These are phyloP conservation scores for Oegoconia quadripuncta DNA, from an alignment of 2,888 invertebrate species.

Conservation along the genomic window DNA sequence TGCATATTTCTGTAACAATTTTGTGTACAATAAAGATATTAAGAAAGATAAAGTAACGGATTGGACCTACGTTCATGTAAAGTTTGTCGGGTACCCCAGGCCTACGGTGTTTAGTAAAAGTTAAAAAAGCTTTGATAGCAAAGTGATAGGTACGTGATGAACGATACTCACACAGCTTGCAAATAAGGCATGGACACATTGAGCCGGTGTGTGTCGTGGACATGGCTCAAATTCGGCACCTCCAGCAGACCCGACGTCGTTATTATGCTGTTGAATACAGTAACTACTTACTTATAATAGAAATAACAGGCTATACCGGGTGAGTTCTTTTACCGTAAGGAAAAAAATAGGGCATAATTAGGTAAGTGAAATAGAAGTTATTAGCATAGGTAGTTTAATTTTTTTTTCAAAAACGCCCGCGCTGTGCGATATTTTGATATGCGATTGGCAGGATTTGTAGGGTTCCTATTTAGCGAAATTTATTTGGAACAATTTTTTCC, in stretches of 20 bases:
- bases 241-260: slow-evolving; percentile 83
- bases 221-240: slow-evolving; percentile 82
- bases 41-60: too few relatives aligned
- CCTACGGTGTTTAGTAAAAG: background rate
- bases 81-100: too few relatives aligned
- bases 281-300: background rate
- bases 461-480: too few relatives aligned
- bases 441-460: too few relatives aligned
- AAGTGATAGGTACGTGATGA: too few relatives aligned
- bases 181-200: slow-evolving; percentile 69
- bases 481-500: too few relatives aligned
- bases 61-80: too few relatives aligned
- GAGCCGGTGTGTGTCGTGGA: slow-evolving; percentile 64
- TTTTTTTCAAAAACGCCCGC: background rate
- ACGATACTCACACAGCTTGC: slow-evolving; percentile 85
- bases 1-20: too few relatives aligned
- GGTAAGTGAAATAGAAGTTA: background rate
- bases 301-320: background rate
- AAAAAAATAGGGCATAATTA: too few relatives aligned
- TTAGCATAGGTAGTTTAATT: background rate
- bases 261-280: slow-evolving; percentile 83
- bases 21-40: too few relatives aligned
- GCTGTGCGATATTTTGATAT: too few relatives aligned
- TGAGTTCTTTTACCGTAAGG: background rate
- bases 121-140: background rate